Percentiles rank a stretch among this genome's conserved stretches.
These are phyloP conservation scores for Tetragnatha versicolor DNA, from an alignment of 1,140 invertebrate species.

Conservation along the genomic window DNA sequence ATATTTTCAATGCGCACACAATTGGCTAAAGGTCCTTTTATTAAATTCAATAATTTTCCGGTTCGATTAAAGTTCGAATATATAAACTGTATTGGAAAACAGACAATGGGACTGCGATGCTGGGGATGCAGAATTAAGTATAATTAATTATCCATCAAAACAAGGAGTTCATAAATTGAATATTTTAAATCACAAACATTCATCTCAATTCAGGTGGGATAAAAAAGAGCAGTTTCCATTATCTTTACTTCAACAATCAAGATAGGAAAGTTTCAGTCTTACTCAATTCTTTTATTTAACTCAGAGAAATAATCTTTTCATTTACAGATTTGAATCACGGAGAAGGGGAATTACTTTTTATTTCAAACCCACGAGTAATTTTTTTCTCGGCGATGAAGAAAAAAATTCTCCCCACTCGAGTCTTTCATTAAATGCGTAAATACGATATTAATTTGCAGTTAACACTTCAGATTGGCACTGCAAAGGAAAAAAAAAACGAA, in stretches of 20 bases:
- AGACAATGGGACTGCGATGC: too few species aligned
- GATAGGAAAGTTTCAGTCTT: constrained; percentile 8
- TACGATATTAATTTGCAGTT: constrained; percentile 49
- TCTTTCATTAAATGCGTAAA: constrained; percentile 34
- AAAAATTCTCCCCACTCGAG: constrained; percentile 22
- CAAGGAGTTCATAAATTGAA: too few species aligned
- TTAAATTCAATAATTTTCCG: too few species aligned
- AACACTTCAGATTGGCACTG: constrained; percentile 28
- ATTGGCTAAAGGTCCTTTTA: too few species aligned
- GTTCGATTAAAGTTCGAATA: too few species aligned
- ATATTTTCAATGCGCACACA: too few species aligned
- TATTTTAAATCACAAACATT: constrained; percentile 15
- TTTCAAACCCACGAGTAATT: neutral
- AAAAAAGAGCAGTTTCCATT: constrained; percentile 17
- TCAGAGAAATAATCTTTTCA: constrained; percentile 16
- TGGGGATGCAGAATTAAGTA: too few species aligned
- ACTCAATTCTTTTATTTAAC: constrained; percentile 29
- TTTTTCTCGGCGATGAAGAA: neutral
- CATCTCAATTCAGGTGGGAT: constrained; percentile 1
- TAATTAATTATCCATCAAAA: too few species aligned
- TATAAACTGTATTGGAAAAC: too few species aligned
- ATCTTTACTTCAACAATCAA: constrained; percentile 18
- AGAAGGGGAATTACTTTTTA: neutral
- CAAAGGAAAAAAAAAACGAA: constrained; percentile 12
- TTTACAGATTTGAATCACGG: constrained; percentile 11